Base-by-base conservation (phyloP, 2,797 vertebrate genomes). In the Salarias fasciatus region DNA sequence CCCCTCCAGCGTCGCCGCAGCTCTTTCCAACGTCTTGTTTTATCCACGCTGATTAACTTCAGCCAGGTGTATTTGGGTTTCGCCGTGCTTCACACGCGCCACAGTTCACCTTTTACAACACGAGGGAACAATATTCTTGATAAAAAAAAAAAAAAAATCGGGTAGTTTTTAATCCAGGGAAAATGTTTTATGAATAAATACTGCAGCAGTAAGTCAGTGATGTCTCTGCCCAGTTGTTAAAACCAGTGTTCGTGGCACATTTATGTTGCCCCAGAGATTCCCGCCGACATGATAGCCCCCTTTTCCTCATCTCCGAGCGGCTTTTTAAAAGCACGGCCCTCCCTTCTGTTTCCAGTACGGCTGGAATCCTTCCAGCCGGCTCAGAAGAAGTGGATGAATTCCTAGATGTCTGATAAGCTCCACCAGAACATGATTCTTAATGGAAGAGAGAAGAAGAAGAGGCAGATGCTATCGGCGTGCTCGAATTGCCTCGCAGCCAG, bases 341-440 rank as follows among this genome's bases (percentile, higher is more conserved):
- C 72, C 79, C 65, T 79, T 65, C 58, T 79, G 79, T 79, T 84
- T 83, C 82, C 79, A 75, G 80, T 82, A 57, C 72, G 57, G 57
- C 65, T 90, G 89, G 87, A 82, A 60, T 61, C 59, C 55, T 67
- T 89, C 84, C 87, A 88, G 72, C 63, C 63, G 65, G 68, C 66
- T 72, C 53, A 67, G 66, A 83, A 86, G 82, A 85, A 88, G 83
- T 81, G 84, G 88, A 88, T 83, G 84, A 83, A 90, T 89, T 89
- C 87, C 83, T 85, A 79, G 80, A 88, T 89, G 83, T 85, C 87
- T 88, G 90, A 91, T 92, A 89, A 91, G 88, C 79, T 83, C 68
- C 74, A 80, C 36, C 69, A 76, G 84, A 88, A 91, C 88, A 89
- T 72, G 82, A 88, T 84, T 89, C 86, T 80, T 88, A 88, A 90